Evolutionary conservation across 2,888 invertebrate genomes (phyloP).

Genomic region (Trissolcus japonicus): DNA sequence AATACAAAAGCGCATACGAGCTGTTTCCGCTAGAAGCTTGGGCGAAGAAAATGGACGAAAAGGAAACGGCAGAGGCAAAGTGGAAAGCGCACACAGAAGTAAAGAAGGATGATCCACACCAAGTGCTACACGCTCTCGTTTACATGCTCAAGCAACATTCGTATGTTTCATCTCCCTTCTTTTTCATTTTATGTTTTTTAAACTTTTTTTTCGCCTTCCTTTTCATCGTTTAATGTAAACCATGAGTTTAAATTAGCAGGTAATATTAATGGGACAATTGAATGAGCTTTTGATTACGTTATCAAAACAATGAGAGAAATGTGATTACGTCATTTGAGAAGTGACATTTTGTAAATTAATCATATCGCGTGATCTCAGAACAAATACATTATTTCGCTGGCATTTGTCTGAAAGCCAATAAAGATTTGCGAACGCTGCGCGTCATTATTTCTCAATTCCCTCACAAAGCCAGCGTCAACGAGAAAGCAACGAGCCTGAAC

Average conservation of each 20-base stretch:
- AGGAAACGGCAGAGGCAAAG: conserved; percentile 12
- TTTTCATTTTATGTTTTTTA: too few relatives aligned
- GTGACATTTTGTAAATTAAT: conserved; percentile 25
- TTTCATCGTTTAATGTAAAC: not conserved
- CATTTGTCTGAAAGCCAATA: conserved; percentile 39
- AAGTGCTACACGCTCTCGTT: conserved; percentile 27
- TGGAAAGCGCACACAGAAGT: conserved; percentile 39
- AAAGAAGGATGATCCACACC: conserved; percentile 21
- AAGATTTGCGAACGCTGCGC: conserved; percentile 47
- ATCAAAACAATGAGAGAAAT: not conserved
- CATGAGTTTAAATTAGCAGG: too few relatives aligned
- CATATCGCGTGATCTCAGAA: conserved; percentile 20
- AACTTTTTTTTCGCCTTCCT: not conserved
- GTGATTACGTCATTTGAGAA: conserved; percentile 9
- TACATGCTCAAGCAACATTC: conserved; percentile 25
- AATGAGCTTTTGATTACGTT: too few relatives aligned
- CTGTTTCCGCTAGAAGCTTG: conserved; percentile 47
- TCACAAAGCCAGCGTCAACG: conserved; percentile 56
- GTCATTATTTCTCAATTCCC: conserved; percentile 55
- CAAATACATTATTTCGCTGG: conserved; percentile 39
- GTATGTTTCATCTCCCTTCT: not conserved
- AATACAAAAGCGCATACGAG: conserved; percentile 69
- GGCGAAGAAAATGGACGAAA: conserved; percentile 38
- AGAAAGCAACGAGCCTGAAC: conserved; percentile 55
- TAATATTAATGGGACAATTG: too few relatives aligned